phyloP scores from a whole-genome alignment of 2,797 vertebrate genomes.

The Xyrichtys novacula region DNA sequence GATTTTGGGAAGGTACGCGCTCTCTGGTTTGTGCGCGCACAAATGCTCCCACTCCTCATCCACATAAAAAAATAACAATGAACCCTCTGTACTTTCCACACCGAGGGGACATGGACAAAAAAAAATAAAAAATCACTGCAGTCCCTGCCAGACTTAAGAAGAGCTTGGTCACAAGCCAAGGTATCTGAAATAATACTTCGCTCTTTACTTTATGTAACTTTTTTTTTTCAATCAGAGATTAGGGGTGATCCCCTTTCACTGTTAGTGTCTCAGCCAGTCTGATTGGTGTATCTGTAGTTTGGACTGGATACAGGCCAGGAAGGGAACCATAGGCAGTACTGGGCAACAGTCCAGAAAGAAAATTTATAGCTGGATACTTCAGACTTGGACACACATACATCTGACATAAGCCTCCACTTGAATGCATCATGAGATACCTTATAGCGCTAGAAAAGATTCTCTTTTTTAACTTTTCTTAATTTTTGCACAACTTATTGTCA shows the following conservation, averaged over 20 bases:
- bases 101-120: slow-evolving; percentile 48
- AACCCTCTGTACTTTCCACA: slow-evolving; percentile 75
- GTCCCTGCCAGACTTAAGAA: slow-evolving; percentile 72
- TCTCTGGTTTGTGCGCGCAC: slow-evolving; percentile 54
- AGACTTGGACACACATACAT: slow-evolving; percentile 51
- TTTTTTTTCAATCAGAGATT: slow-evolving; percentile 62
- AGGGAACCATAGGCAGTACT: slow-evolving; percentile 50
- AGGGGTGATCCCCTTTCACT: slow-evolving; percentile 73
- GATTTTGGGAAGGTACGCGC: slow-evolving; percentile 53
- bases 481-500: background rate
- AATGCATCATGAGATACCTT: slow-evolving; percentile 19
- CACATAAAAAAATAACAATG: slow-evolving; percentile 77
- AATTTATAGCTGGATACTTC: slow-evolving; percentile 63
- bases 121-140: slow-evolving; percentile 48
- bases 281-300: slow-evolving; percentile 67
- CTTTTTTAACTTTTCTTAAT: background rate
- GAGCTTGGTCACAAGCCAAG: slow-evolving; percentile 70
- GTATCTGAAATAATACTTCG: slow-evolving; percentile 78
- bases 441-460: background rate
- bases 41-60: slow-evolving; percentile 57
- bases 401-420: slow-evolving; percentile 42
- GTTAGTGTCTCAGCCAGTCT: slow-evolving; percentile 62
- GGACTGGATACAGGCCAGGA: slow-evolving; percentile 62
- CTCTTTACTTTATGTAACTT: slow-evolving; percentile 70
- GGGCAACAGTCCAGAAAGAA: slow-evolving; percentile 54